These are phyloP conservation scores for Bombus superbus DNA, from an alignment of 1,140 invertebrate species.

Conservation along the genomic window DNA sequence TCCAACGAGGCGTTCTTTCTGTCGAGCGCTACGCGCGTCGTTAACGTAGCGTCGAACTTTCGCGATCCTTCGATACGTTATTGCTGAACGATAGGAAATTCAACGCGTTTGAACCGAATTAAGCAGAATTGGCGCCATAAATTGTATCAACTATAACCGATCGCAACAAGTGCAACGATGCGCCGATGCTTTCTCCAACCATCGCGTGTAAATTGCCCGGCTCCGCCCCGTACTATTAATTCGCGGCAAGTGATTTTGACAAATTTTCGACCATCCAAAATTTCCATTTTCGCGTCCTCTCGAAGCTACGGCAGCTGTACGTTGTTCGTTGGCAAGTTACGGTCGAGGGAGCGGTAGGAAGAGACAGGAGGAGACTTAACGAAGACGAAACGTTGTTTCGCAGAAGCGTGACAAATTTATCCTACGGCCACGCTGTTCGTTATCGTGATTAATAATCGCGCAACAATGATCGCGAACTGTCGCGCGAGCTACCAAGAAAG, in stretches of 20 bases:
- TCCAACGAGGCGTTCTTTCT: no score
- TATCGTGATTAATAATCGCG: conserved; percentile 60
- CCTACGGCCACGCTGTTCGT: conserved; percentile 35
- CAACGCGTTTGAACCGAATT: no score
- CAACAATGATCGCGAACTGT: conserved; percentile 3
- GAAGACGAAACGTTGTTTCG: conserved; percentile 45
- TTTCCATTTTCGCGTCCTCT: neutral
- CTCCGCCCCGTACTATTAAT: neutral
- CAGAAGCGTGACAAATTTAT: conserved; percentile 37
- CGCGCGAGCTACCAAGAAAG: conserved; percentile 34
- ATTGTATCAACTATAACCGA: no score
- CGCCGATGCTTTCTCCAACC: no score
- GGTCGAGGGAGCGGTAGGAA: neutral
- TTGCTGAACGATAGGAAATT: no score
- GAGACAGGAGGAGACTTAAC: neutral
- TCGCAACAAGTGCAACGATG: no score
- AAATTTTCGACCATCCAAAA: neutral
- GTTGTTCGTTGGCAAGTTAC: neutral
- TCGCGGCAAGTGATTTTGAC: neutral
- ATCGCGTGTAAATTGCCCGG: no score
- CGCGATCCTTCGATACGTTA: no score
- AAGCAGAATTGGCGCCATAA: no score
- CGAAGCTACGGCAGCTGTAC: neutral
- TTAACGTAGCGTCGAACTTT: no score
- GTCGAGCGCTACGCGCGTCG: no score